These are phyloP conservation scores for Marasmarcha lunaedactyla DNA, from an alignment of 2,888 invertebrate genomes.

Conservation along the genomic window DNA sequence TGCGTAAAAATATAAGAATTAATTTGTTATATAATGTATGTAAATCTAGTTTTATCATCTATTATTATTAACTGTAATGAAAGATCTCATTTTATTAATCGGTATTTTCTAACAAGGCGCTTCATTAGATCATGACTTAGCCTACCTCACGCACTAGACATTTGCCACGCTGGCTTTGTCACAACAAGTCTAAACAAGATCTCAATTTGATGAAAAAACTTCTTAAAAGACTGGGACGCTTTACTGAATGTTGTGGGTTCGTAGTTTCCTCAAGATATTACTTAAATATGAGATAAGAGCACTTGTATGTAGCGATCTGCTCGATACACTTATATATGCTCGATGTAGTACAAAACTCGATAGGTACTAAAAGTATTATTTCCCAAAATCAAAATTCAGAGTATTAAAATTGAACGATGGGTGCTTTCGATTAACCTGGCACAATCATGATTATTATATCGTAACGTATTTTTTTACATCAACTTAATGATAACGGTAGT, in stretches of 20 bases:
- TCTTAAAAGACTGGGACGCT: conserved; percentile 70
- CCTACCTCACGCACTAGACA: conserved; percentile 65
- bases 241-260: conserved; percentile 70
- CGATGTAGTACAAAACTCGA: conserved; percentile 61
- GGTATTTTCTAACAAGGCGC: conserved; percentile 71
- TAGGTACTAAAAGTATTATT: conserved; percentile 61
- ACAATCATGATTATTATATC: conserved; percentile 24
- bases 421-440: conserved; percentile 31
- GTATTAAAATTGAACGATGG: conserved; percentile 53
- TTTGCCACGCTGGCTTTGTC: conserved; percentile 24
- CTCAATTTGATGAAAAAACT: conserved; percentile 70
- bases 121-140: conserved; percentile 70
- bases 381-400: conserved; percentile 59
- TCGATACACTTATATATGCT: conserved; percentile 27
- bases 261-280: conserved; percentile 66
- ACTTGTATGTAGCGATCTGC: conserved; percentile 34
- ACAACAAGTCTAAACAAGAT: conserved; percentile 63
- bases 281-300: conserved; percentile 67
- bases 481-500: conserved; percentile 13
- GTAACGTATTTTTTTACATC: not conserved
- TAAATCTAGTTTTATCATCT: conserved; percentile 65
- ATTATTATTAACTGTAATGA: conserved; percentile 70
- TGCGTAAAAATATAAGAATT: conserved; percentile 49
- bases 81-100: conserved; percentile 72
- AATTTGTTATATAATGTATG: conserved; percentile 67